Evolutionary conservation across 2,797 vertebrate genomes (phyloP).

Genomic region (Vespertilio murinus): DNA sequence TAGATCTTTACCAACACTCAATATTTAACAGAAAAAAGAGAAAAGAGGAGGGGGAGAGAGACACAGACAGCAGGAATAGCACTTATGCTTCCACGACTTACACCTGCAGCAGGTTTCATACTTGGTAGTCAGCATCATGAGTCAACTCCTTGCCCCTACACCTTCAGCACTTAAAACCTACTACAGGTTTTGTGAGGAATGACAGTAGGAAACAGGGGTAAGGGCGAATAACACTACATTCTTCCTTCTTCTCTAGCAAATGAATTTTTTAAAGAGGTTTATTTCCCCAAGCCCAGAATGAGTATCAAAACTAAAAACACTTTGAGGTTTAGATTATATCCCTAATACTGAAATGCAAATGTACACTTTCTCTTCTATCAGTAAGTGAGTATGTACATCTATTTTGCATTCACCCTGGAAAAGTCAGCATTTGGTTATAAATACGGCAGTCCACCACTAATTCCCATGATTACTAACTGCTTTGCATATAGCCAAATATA

Average conservation of each 20-base stretch:
- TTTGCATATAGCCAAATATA: not conserved
- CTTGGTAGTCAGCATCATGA: not conserved
- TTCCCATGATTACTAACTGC: rapidly evolving
- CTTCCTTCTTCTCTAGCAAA: not conserved
- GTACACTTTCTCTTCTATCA: not conserved
- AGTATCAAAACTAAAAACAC: not conserved
- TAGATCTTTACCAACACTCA: not conserved
- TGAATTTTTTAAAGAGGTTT: not conserved
- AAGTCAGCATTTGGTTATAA: not conserved
- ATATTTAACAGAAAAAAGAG: not conserved
- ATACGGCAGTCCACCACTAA: too few species aligned
- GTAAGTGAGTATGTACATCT: not conserved
- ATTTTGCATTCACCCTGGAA: not conserved
- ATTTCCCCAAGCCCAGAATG: not conserved
- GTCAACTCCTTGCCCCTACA: not conserved
- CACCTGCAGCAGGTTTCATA: not conserved
- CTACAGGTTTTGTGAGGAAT: not conserved
- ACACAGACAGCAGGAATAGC: not conserved
- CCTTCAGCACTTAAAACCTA: not conserved
- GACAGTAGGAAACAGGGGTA: too few species aligned
- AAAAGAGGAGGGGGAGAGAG: not conserved
- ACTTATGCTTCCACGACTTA: not conserved
- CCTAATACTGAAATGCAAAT: not conserved
- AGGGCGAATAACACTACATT: not conserved
- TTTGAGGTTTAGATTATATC: not conserved